Evolutionary conservation across 1,140 invertebrate species (phyloP).

Genomic region (Eubasilissa regina): DNA sequence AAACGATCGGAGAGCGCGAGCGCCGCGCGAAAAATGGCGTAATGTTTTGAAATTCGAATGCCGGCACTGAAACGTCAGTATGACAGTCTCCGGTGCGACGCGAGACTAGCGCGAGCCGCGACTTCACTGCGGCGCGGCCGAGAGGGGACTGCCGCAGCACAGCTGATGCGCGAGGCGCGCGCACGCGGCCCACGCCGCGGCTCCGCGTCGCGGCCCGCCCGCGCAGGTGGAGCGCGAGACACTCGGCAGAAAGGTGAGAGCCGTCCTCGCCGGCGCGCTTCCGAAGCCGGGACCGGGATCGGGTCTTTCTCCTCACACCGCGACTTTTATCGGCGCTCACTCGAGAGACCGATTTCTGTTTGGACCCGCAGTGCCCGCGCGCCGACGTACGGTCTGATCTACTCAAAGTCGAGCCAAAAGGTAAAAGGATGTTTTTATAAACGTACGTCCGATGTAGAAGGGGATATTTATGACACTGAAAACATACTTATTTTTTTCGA

Average conservation of each 20-base stretch:
- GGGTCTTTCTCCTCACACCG: background rate
- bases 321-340: background rate
- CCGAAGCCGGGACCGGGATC: background rate
- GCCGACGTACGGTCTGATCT: conserved; percentile 47
- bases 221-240: background rate
- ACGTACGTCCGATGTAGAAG: background rate
- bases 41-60: conserved; percentile 41
- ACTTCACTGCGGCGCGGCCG: conserved; percentile 43
- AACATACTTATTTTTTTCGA: background rate
- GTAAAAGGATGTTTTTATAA: background rate
- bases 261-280: background rate
- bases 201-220: background rate
- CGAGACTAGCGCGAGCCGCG: conserved; percentile 35
- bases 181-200: conserved; percentile 13
- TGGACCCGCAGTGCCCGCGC: conserved; percentile 41
- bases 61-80: conserved; percentile 35
- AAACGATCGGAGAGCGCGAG: background rate
- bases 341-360: background rate
- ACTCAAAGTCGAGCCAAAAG: conserved; percentile 18
- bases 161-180: conserved; percentile 44
- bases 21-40: conserved; percentile 1
- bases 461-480: background rate
- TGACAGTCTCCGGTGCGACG: conserved; percentile 40
- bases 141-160: conserved; percentile 48
- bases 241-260: background rate